Evolutionary conservation across 2,888 invertebrate genomes (phyloP), one percentile per base, ranked within the genome.

Genomic region (Dasypogon diadema): DNA sequence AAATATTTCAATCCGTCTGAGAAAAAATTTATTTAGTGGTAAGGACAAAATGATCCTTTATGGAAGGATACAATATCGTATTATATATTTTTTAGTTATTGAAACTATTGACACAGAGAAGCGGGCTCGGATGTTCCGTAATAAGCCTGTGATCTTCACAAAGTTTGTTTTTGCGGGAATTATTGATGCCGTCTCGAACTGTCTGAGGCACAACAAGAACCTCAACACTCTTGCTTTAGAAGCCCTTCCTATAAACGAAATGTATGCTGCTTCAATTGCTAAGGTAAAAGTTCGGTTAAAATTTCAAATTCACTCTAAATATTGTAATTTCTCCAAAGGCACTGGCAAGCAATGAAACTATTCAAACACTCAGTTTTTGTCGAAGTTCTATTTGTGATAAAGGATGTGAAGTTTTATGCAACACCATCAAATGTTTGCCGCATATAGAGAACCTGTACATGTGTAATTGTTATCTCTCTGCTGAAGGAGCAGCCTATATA

Each of bases 351-450:
- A 93, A 91, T 80, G 89, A 87, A 79, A 90, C 89, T 16, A 84
- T 94, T 0, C 91, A 90, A 81, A 90, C 90, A 78, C 81, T 94
- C 54, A 92, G 91, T 65, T 87, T 94, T 75, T 89, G 90, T 63
- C 89, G 91, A 12, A 92, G 92, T 78, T 86, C 89, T 78, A 89
- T 94, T 77, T 91, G 91, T 0, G 93, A 94, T 83, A 88, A 88
- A 18, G 93, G 93, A 2, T 93, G 93, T 81, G 88, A 91, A 77
- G 86, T 91, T 2, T 84, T 94, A 10, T 94, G 93, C 82, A 89
- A 89, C 75, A 90, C 91, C 0, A 88, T 94, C 58, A 89, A 91
- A 55, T 89, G 90, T 79, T 87, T 91, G 46, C 91, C 91, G 1
- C 91, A 91, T 80, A 88, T 94, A 6, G 89, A 90, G 75, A 89